Evolutionary conservation across 1,140 invertebrate genomes (phyloP).

Genomic region (Plectrocnemia conspersa): DNA sequence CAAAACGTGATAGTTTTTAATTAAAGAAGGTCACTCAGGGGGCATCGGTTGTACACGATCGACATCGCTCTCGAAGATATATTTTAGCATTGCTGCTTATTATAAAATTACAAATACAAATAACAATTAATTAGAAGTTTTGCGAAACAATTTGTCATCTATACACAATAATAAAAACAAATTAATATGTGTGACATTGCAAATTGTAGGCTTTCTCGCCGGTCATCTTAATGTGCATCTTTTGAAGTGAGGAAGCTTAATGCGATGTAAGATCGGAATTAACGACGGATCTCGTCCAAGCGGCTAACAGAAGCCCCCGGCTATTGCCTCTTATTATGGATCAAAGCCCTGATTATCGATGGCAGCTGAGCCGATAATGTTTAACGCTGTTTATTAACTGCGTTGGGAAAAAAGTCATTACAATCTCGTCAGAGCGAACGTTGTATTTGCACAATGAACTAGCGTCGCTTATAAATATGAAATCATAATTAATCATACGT

Average conservation of each 20-base stretch:
- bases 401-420: no score
- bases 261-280: constrained; percentile 19
- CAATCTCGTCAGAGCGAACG: no score
- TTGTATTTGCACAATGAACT: no score
- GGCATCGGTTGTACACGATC: background rate
- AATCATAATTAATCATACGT: no score
- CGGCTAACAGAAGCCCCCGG: constrained; percentile 17
- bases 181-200: background rate
- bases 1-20: constrained; percentile 29
- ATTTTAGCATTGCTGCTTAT: no score
- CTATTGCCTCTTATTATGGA: constrained; percentile 22
- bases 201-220: no score
- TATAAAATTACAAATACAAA: no score
- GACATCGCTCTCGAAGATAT: no score
- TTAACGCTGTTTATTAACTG: no score
- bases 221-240: constrained; percentile 12
- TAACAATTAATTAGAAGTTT: constrained; percentile 1
- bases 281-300: constrained; percentile 15
- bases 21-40: constrained; percentile 19
- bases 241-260: constrained; percentile 19
- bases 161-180: constrained; percentile 8
- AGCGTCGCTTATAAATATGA: no score
- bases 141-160: no score
- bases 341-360: constrained; percentile 20
- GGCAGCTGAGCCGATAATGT: no score